A percentile compares a stretch with the other conserved stretches of the same genome.
These are phyloP conservation scores for Spondyliosoma cantharus DNA, from an alignment of 2,797 vertebrate genomes.

Conservation along the genomic window DNA sequence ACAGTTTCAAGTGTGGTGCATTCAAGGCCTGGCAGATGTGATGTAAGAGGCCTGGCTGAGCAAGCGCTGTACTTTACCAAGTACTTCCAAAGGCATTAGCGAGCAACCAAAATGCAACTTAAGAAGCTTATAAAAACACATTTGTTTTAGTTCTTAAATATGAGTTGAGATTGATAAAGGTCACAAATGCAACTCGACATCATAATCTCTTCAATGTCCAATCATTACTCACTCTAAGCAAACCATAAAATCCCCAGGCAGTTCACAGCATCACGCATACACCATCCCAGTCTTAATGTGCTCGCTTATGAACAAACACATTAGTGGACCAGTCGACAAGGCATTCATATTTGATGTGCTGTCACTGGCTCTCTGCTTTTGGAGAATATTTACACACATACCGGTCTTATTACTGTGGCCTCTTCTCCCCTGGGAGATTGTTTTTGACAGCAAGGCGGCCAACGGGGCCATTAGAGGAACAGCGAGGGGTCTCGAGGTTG, in stretches of 20 bases:
- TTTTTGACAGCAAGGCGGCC: constrained; percentile 65
- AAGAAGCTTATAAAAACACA: constrained; percentile 16
- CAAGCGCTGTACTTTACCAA: no score
- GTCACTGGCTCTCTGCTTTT: constrained; percentile 58
- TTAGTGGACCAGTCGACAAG: constrained; percentile 74
- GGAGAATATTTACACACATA: constrained; percentile 68
- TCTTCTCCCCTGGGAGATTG: constrained; percentile 58
- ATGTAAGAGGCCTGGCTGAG: not conserved
- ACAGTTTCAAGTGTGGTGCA: constrained; percentile 23
- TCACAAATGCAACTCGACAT: constrained; percentile 29
- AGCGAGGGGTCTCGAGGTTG: constrained; percentile 75
- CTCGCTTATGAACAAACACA: constrained; percentile 84
- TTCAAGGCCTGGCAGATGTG: constrained; percentile 25
- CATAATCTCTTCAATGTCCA: constrained; percentile 51
- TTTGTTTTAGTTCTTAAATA: constrained; percentile 27
- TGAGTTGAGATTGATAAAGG: constrained; percentile 32
- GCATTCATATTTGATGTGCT: constrained; percentile 81
- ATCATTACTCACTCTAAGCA: constrained; percentile 56
- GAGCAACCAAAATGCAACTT: no score
- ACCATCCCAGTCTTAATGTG: constrained; percentile 68
- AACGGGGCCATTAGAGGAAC: constrained; percentile 77
- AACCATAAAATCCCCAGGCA: constrained; percentile 72
- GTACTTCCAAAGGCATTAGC: no score
- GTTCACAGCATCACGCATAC: constrained; percentile 43
- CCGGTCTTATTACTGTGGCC: constrained; percentile 64